Percentiles rank a stretch among this genome's conserved stretches.
phyloP scores from a whole-genome alignment of 1,140 invertebrate genomes.

The Heliconius himera region DNA sequence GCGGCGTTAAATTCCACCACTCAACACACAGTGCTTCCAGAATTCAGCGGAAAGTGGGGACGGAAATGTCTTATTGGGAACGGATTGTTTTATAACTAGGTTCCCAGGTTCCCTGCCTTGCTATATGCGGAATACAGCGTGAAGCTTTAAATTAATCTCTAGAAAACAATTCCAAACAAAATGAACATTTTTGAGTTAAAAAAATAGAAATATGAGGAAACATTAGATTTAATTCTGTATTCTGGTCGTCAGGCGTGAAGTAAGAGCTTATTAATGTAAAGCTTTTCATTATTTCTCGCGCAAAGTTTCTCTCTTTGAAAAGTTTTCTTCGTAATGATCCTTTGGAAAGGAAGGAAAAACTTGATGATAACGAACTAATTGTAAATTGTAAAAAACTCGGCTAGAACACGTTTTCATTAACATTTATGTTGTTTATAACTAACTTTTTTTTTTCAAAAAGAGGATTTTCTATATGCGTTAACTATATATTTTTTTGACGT shows the following conservation, averaged over 20 bases:
- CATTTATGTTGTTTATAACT: background rate
- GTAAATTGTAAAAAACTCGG: background rate
- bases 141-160: background rate
- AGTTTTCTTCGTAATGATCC: constrained; percentile 13
- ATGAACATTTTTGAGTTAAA: background rate
- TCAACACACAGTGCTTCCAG: too few relatives aligned
- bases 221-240: constrained; percentile 26
- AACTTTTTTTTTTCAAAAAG: too few relatives aligned
- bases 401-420: background rate
- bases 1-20: too few relatives aligned
- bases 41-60: too few relatives aligned
- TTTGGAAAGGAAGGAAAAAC: background rate
- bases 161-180: background rate
- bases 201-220: background rate
- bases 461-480: background rate
- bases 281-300: constrained; percentile 20
- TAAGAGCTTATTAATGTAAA: constrained; percentile 22
- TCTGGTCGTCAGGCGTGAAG: constrained; percentile 4
- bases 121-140: too few relatives aligned
- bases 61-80: too few relatives aligned
- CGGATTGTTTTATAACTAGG: too few relatives aligned
- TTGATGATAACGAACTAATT: constrained; percentile 14
- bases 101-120: too few relatives aligned
- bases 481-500: background rate
- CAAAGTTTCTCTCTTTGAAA: constrained; percentile 24